Conservation (phyloP, 2,888 invertebrate species). For the Harpalus rufipes region DNA sequence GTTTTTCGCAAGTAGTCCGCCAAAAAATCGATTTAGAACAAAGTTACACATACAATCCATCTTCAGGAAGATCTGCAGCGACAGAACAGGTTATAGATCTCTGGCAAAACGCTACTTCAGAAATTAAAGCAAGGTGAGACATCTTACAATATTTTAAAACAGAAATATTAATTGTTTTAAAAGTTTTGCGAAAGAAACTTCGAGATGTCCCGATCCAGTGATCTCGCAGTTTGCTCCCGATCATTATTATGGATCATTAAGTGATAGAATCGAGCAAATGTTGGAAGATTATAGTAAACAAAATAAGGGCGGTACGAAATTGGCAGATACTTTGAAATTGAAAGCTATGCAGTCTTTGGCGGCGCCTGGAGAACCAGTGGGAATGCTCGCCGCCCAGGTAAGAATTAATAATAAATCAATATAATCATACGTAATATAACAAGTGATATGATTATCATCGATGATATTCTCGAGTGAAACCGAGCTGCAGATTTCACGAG, state of each 20-base stretch:
- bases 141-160: neutral
- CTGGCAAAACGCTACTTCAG: constrained; percentile 83
- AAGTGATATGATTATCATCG: no score
- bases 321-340: constrained; percentile 85
- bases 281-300: constrained; percentile 81
- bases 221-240: constrained; percentile 85
- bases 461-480: no score
- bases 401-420: constrained; percentile 11
- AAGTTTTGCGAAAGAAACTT: constrained; percentile 71
- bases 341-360: constrained; percentile 89
- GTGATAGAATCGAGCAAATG: constrained; percentile 87
- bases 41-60: constrained; percentile 77
- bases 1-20: constrained; percentile 80
- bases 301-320: constrained; percentile 75
- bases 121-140: constrained; percentile 80
- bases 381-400: constrained; percentile 94
- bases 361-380: constrained; percentile 97
- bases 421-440: no score
- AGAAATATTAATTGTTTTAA: neutral
- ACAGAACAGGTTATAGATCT: constrained; percentile 82
- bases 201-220: constrained; percentile 87
- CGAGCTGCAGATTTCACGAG: no score
- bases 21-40: constrained; percentile 77
- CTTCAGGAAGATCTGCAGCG: constrained; percentile 81
- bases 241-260: constrained; percentile 89